Evolutionary conservation across 2,888 invertebrate species (phyloP).

Genomic region (Villa cingulata): DNA sequence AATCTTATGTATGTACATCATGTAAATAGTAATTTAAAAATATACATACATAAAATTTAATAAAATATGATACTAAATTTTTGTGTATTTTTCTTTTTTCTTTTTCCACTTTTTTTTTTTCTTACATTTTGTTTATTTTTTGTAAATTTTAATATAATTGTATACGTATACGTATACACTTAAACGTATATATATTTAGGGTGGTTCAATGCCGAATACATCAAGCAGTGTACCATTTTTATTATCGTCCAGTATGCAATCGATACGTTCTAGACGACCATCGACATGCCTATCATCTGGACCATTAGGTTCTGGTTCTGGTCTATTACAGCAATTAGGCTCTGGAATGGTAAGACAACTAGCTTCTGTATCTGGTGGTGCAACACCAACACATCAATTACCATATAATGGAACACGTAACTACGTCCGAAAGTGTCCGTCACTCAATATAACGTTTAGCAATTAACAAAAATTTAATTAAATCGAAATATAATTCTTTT

Average conservation of each 20-base stretch:
- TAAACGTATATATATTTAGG: too few species aligned
- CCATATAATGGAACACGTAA: conserved; percentile 43
- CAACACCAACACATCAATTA: conserved; percentile 45
- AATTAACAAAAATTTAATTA: conserved; percentile 28
- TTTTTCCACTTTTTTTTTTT: too few species aligned
- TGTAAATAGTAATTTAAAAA: too few species aligned
- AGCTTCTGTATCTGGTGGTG: conserved; percentile 49
- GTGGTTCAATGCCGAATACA: conserved; percentile 81
- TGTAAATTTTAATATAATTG: too few species aligned
- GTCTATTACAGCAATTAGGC: conserved; percentile 76
- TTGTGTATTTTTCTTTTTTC: too few species aligned
- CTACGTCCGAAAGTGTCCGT: conserved; percentile 60
- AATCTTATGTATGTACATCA: too few species aligned
- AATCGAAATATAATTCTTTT: too few species aligned
- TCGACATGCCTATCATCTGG: conserved; percentile 55
- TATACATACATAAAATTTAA: too few species aligned
- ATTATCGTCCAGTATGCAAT: conserved; percentile 65
- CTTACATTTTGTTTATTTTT: too few species aligned
- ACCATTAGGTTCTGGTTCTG: conserved; percentile 50
- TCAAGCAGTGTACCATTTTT: conserved; percentile 79
- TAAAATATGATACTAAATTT: too few species aligned
- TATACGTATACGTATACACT: too few species aligned
- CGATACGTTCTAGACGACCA: conserved; percentile 58
- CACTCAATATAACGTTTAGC: conserved; percentile 59
- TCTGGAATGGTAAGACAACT: conserved; percentile 87